Evolutionary conservation across 2,888 invertebrate species (phyloP).

Genomic region (Mimas tiliae): DNA sequence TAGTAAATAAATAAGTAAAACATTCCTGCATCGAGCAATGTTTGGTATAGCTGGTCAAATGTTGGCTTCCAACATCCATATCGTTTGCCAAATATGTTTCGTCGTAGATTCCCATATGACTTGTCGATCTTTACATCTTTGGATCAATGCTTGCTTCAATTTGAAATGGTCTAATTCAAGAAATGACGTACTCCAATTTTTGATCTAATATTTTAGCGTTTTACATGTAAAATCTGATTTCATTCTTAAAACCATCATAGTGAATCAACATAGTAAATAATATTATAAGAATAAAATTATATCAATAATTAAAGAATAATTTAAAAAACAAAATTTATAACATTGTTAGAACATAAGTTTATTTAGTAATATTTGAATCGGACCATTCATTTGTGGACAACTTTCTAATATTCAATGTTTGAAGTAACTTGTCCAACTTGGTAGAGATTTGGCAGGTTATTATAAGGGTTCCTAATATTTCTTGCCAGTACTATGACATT

Average conservation of each 20-base stretch:
- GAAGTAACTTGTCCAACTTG: not conserved
- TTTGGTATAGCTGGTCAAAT: slow-evolving; percentile 19
- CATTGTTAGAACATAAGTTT: too few relatives aligned
- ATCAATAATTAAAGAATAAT: too few relatives aligned
- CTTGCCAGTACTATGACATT: slow-evolving; percentile 20
- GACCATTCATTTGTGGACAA: too few relatives aligned
- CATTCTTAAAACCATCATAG: too few relatives aligned
- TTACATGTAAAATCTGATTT: too few relatives aligned
- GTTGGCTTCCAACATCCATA: slow-evolving; percentile 19
- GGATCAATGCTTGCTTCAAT: not conserved
- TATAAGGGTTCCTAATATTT: slow-evolving; percentile 14
- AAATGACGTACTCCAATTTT: too few relatives aligned
- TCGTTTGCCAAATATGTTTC: slow-evolving; percentile 17
- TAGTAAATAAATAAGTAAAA: slow-evolving; percentile 62
- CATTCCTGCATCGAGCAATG: slow-evolving; percentile 57
- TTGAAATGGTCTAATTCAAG: too few relatives aligned
- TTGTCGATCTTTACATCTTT: not conserved
- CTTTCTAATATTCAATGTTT: not conserved
- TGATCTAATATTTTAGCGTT: too few relatives aligned
- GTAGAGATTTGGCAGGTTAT: not conserved
- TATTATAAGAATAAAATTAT: too few relatives aligned
- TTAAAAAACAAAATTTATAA: too few relatives aligned
- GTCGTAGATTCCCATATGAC: not conserved
- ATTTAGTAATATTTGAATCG: too few relatives aligned
- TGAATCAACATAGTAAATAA: too few relatives aligned